Percentiles rank a stretch among this genome's conserved stretches.
Conservation (phyloP, 2,113 vertebrate species). For the Illadopsis cleaveri region DNA sequence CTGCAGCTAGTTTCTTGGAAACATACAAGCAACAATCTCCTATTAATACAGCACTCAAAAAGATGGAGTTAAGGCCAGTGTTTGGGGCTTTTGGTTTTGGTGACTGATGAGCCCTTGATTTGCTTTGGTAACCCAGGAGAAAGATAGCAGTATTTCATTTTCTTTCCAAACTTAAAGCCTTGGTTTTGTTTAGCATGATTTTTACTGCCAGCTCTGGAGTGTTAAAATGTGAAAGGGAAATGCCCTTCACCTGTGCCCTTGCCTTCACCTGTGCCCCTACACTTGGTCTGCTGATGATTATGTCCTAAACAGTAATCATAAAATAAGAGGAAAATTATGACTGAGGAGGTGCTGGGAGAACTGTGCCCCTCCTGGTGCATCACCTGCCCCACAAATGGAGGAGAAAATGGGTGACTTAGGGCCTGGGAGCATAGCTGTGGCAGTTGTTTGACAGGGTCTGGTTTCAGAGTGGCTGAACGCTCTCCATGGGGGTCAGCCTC, state of each 20-base stretch:
- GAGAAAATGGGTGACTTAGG: slow-evolving; percentile 29
- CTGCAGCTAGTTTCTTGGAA: not conserved
- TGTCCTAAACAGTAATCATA: not conserved
- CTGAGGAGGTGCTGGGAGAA: not conserved
- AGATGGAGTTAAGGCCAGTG: not conserved
- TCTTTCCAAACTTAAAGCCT: not conserved
- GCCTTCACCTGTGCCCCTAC: not conserved
- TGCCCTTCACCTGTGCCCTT: not conserved
- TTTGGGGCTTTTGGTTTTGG: not conserved
- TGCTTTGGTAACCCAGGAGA: not conserved
- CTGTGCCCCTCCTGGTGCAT: not conserved
- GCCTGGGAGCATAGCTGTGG: not conserved
- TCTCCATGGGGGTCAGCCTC: not conserved
- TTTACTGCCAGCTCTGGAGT: not conserved
- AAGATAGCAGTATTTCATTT: not conserved
- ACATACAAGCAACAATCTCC: not conserved
- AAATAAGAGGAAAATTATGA: slow-evolving; percentile 28
- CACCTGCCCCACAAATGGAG: not conserved
- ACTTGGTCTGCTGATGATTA: not conserved
- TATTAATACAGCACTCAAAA: not conserved
- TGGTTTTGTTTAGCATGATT: not conserved
- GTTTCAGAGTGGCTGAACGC: not conserved
- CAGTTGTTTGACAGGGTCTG: not conserved
- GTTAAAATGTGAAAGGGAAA: not conserved
- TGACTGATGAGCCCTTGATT: not conserved